A percentile compares a stretch with the other conserved stretches of the same genome.
Conservation (phyloP, 2,113 vertebrate species). For the Morone saxatilis region DNA sequence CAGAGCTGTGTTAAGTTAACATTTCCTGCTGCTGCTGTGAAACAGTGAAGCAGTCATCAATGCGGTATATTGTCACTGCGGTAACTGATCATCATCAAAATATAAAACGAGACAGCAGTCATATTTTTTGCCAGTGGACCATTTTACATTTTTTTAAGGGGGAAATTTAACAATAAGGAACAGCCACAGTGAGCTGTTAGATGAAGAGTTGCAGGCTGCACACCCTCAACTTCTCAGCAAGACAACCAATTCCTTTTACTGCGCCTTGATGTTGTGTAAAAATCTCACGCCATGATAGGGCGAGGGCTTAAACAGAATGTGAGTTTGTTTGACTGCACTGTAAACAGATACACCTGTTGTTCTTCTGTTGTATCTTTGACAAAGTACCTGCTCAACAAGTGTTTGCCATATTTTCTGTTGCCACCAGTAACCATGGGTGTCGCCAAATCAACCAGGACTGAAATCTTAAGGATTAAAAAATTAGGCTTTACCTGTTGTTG, state of each 20-base stretch:
- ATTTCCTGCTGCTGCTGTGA: neutral
- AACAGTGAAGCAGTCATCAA: neutral
- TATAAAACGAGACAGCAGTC: neutral
- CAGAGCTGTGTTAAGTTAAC: neutral
- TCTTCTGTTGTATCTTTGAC: neutral
- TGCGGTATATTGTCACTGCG: too few relatives aligned
- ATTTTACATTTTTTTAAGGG: neutral
- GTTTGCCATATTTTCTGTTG: neutral
- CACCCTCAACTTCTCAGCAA: neutral
- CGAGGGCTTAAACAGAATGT: neutral
- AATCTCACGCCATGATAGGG: too few relatives aligned
- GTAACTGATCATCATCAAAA: neutral
- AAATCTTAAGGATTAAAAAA: neutral
- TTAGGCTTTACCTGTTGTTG: constrained; percentile 87
- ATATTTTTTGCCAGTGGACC: neutral
- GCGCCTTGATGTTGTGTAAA: neutral
- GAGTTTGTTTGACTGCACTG: neutral
- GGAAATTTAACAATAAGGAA: neutral
- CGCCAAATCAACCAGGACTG: neutral
- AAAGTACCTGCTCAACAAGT: neutral
- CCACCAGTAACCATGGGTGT: neutral
- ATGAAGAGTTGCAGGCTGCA: neutral
- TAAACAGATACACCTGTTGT: neutral
- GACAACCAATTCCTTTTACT: neutral
- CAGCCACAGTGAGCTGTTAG: neutral